Evolutionary conservation across 2,888 invertebrate genomes (phyloP).

Genomic region (Unio delphinus): DNA sequence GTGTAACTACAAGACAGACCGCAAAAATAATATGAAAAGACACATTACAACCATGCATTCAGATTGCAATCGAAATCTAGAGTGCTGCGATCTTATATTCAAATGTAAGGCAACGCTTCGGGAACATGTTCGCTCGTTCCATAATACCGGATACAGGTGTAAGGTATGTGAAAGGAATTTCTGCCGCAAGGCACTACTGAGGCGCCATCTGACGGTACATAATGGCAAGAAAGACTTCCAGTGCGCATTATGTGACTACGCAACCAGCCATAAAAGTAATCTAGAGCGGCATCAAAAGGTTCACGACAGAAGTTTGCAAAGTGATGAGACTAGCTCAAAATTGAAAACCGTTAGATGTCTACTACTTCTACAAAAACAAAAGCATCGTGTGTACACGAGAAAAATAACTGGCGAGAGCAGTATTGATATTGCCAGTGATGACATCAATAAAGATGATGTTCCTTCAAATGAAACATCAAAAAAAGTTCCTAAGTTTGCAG

Average conservation of each 20-base stretch:
- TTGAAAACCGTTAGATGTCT: too few species aligned
- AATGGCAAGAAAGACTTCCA: constrained; percentile 71
- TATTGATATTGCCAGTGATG: too few species aligned
- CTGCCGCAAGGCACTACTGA: constrained; percentile 71
- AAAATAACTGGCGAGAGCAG: too few species aligned
- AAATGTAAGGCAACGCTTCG: constrained; percentile 70
- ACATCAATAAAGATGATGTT: too few species aligned
- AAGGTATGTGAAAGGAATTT: constrained; percentile 69
- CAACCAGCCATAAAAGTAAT: constrained; percentile 73
- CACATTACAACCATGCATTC: constrained; percentile 72
- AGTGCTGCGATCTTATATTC: constrained; percentile 69
- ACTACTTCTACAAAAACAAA: too few species aligned
- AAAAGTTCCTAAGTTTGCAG: too few species aligned
- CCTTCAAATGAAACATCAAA: too few species aligned
- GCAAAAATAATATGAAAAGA: constrained; percentile 71
- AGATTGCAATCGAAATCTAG: constrained; percentile 56
- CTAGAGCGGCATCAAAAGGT: constrained; percentile 71
- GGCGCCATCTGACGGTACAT: constrained; percentile 72
- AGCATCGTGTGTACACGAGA: too few species aligned
- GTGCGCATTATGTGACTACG: constrained; percentile 71
- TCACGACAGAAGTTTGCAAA: constrained; percentile 26
- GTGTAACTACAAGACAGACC: constrained; percentile 67
- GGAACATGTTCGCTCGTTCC: constrained; percentile 68
- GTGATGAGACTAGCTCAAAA: too few species aligned
- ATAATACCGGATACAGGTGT: constrained; percentile 71